A percentile compares a stretch with the other conserved stretches of the same genome.
Conservation (phyloP, 2,888 invertebrate species). For the Patella depressa region DNA sequence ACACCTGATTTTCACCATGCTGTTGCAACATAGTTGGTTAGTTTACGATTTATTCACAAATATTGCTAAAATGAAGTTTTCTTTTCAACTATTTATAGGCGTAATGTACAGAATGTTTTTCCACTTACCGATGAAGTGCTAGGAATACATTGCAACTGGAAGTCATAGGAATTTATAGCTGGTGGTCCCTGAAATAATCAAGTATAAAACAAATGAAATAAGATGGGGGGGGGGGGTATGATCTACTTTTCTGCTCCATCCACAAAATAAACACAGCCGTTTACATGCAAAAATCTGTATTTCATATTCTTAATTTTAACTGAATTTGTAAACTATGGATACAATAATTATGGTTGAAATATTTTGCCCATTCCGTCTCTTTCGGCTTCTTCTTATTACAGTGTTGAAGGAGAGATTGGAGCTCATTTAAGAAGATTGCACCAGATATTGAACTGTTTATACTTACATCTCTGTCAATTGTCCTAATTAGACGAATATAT, state of each 20-base stretch:
- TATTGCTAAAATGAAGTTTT: no score
- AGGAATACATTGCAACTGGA: neutral
- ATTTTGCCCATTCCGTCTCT: neutral
- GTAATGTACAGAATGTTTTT: neutral
- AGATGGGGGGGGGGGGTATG: neutral
- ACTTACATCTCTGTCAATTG: conserved; percentile 59
- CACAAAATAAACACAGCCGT: no score
- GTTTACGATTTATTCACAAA: no score
- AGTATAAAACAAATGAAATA: neutral
- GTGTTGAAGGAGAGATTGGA: neutral
- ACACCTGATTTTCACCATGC: no score
- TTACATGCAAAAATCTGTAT: neutral
- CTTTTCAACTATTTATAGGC: no score
- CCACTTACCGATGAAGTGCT: no score
- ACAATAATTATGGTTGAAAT: neutral
- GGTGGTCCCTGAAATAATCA: neutral
- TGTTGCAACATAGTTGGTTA: no score
- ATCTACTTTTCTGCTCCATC: no score
- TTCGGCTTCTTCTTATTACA: neutral
- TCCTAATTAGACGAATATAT: conserved; percentile 69
- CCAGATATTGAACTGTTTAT: neutral
- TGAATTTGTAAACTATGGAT: neutral
- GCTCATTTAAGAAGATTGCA: neutral
- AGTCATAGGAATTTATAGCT: neutral
- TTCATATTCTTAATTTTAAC: neutral